A percentile compares a stretch with the other conserved stretches of the same genome.
phyloP scores from a whole-genome alignment of 2,888 invertebrate genomes.

The Lasioglossum calceatum region DNA sequence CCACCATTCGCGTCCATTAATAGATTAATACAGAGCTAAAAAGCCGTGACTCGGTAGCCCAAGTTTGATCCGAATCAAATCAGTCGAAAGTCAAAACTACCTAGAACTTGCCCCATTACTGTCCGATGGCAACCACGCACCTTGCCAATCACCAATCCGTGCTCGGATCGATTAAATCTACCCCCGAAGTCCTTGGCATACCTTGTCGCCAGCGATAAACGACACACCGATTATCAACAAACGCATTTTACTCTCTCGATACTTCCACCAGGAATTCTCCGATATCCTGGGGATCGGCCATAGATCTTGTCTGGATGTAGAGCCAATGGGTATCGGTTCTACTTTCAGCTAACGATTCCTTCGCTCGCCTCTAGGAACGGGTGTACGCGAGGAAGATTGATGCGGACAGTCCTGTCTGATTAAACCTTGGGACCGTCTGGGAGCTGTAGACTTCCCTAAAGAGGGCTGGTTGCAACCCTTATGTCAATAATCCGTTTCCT shows the following conservation, averaged over 20 bases:
- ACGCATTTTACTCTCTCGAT: conserved; percentile 55
- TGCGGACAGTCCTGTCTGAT: conserved; percentile 70
- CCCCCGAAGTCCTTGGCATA: conserved; percentile 58
- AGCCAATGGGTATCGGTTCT: conserved; percentile 24
- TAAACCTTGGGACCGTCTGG: conserved; percentile 72
- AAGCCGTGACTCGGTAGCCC: background rate
- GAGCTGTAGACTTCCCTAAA: background rate
- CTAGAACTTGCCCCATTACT: background rate
- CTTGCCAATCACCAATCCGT: conserved; percentile 23
- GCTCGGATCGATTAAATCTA: conserved; percentile 53
- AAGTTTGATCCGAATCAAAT: conserved; percentile 18
- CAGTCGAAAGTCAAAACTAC: conserved; percentile 26
- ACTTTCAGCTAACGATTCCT: conserved; percentile 52
- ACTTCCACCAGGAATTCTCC: conserved; percentile 45
- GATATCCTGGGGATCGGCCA: conserved; percentile 40
- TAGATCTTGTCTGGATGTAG: conserved; percentile 37
- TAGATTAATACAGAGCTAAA: background rate
- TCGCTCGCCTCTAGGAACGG: conserved; percentile 46
- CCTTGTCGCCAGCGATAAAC: conserved; percentile 52
- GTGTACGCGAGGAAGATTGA: conserved; percentile 55
- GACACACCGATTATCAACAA: conserved; percentile 46
- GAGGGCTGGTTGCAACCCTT: background rate
- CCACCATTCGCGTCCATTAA: background rate
- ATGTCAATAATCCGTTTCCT: background rate
- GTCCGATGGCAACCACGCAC: background rate